Conservation (phyloP, 2,888 invertebrate species). For the Rotaria sp. region DNA sequence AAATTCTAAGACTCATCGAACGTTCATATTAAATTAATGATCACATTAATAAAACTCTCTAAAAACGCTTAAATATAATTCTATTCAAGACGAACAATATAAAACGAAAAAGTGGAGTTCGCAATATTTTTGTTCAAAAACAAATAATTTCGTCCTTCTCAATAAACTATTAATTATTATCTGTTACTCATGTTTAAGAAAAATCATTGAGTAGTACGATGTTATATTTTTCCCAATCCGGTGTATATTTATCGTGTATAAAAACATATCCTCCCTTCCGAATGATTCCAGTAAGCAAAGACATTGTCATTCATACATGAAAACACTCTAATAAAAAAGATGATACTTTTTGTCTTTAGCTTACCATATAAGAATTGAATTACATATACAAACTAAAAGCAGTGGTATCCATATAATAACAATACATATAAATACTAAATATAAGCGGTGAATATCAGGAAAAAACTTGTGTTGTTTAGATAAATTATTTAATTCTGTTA, state of each 20-base stretch:
- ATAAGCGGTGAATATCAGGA: not conserved
- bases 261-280: not conserved
- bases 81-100: too few species aligned
- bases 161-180: too few species aligned
- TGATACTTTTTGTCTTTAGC: not conserved
- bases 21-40: too few species aligned
- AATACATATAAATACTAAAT: not conserved
- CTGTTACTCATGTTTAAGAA: too few species aligned
- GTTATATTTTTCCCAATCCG: not conserved
- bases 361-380: slow-evolving; percentile 2
- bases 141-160: too few species aligned
- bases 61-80: too few species aligned
- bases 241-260: not conserved
- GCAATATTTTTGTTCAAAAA: too few species aligned
- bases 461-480: not conserved
- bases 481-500: not conserved
- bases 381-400: not conserved
- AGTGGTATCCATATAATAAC: slow-evolving; percentile 8
- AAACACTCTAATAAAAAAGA: not conserved
- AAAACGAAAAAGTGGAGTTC: too few species aligned
- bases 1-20: too few species aligned
- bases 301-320: not conserved
- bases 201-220: too few species aligned
- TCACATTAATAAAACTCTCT: too few species aligned
- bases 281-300: not conserved